Percentiles rank a stretch among this genome's conserved stretches.
Conservation (phyloP, 2,797 vertebrate genomes). For the Holocentrus rufus region DNA sequence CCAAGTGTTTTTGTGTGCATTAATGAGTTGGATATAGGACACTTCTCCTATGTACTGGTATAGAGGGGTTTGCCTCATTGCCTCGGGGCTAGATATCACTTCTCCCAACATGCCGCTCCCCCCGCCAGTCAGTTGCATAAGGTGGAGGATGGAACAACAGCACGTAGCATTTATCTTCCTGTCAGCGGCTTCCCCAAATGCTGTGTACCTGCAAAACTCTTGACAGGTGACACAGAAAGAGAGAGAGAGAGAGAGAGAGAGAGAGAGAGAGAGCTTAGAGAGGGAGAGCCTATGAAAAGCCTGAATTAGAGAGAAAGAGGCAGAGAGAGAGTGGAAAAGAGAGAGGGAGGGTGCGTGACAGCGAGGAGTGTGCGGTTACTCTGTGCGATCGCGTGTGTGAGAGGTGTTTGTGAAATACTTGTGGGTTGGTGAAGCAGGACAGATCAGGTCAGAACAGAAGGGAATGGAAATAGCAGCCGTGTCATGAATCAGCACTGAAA, state of each 20-base stretch:
- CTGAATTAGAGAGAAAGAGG: slow-evolving; percentile 34
- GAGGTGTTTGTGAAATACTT: slow-evolving; percentile 77
- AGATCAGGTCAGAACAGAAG: slow-evolving; percentile 74
- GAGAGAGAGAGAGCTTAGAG: slow-evolving; percentile 14
- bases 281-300: slow-evolving; percentile 33
- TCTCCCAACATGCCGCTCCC: slow-evolving; percentile 44
- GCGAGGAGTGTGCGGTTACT: slow-evolving; percentile 49
- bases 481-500: slow-evolving; percentile 67
- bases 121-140: slow-evolving; percentile 66
- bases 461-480: slow-evolving; percentile 62
- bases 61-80: slow-evolving; percentile 2
- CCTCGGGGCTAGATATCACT: slow-evolving; percentile 12
- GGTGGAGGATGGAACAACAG: slow-evolving; percentile 54
- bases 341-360: slow-evolving; percentile 53
- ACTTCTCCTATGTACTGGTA: neutral
- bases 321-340: slow-evolving; percentile 55
- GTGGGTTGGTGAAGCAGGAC: slow-evolving; percentile 75
- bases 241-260: slow-evolving; percentile 20
- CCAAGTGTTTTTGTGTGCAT: too few relatives aligned
- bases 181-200: slow-evolving; percentile 69
- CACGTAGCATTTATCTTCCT: slow-evolving; percentile 74
- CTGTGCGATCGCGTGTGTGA: slow-evolving; percentile 66
- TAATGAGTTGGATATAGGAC: too few relatives aligned
- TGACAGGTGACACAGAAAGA: slow-evolving; percentile 67
- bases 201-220: slow-evolving; percentile 62